A percentile compares a stretch with the other conserved stretches of the same genome.
Conservation (phyloP, 2,797 vertebrate species). For the Tapirus indicus region DNA sequence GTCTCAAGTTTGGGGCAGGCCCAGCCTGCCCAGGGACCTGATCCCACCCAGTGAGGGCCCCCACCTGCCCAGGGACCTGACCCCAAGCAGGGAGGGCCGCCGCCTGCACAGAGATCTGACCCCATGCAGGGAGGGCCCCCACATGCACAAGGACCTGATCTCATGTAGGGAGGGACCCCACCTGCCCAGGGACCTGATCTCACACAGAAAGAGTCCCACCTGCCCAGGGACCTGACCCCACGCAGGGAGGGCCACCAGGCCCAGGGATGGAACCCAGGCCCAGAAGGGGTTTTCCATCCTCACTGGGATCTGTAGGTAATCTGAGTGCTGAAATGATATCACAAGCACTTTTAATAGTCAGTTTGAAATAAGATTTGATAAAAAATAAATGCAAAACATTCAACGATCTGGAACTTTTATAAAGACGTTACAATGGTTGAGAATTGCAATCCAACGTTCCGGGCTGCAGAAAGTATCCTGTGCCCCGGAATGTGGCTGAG, state of each 20-base stretch:
- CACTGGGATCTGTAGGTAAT: fast-evolving
- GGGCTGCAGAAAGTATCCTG: fast-evolving
- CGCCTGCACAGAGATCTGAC: not conserved
- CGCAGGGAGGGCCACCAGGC: fast-evolving
- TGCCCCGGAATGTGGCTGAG: fast-evolving
- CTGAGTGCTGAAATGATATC: not conserved
- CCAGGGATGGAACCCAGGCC: not conserved
- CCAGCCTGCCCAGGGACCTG: fast-evolving
- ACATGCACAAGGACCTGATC: too few species aligned
- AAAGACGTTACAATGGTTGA: not conserved
- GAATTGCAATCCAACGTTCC: not conserved
- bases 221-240: too few species aligned
- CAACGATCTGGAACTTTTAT: fast-evolving
- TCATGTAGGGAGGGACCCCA: not conserved
- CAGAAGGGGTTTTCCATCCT: too few species aligned
- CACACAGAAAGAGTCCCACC: fast-evolving
- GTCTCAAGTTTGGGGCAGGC: fast-evolving
- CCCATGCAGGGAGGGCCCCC: not conserved
- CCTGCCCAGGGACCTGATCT: not conserved
- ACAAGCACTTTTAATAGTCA: not conserved
- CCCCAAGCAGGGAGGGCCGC: not conserved
- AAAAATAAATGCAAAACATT: not conserved
- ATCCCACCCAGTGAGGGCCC: not conserved
- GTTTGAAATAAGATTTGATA: not conserved
- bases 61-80: not conserved